phyloP scores from a whole-genome alignment of 2,797 vertebrate species.

The Notoglanidium macrostoma region DNA sequence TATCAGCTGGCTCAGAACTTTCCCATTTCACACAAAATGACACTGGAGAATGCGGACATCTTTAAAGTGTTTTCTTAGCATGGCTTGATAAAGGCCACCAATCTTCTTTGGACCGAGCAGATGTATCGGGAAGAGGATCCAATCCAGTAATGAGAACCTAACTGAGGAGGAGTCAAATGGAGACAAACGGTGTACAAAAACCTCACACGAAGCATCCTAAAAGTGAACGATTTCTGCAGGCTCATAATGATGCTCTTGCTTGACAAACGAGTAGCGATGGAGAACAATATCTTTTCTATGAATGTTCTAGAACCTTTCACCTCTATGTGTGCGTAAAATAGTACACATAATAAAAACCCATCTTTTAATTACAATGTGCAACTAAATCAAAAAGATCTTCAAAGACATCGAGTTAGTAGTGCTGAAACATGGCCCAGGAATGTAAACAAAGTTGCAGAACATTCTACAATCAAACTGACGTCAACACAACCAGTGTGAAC shows the following conservation, averaged over 20 bases:
- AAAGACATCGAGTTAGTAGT: neutral
- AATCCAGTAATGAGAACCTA: slow-evolving; percentile 8
- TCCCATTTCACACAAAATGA: slow-evolving; percentile 26
- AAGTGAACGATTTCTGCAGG: neutral
- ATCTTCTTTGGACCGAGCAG: slow-evolving; percentile 2
- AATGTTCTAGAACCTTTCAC: neutral
- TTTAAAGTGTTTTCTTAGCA: slow-evolving; percentile 47
- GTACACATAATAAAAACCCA: neutral
- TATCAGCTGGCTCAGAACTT: slow-evolving; percentile 33
- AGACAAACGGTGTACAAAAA: neutral
- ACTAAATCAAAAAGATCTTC: neutral
- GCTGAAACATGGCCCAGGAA: slow-evolving; percentile 35
- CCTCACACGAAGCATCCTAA: neutral
- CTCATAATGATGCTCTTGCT: neutral
- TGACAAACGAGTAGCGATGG: neutral
- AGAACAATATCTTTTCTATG: neutral
- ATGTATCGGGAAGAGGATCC: slow-evolving; percentile 23
- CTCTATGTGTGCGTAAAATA: neutral
- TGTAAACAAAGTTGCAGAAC: slow-evolving; percentile 52
- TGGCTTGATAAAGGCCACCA: slow-evolving; percentile 15
- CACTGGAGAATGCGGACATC: slow-evolving; percentile 39
- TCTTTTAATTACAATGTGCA: neutral
- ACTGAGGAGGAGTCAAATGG: slow-evolving; percentile 16
- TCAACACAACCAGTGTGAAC: neutral
- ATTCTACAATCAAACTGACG: neutral